phyloP scores from a whole-genome alignment of 2,797 vertebrate genomes.

The Apogon talboti region DNA sequence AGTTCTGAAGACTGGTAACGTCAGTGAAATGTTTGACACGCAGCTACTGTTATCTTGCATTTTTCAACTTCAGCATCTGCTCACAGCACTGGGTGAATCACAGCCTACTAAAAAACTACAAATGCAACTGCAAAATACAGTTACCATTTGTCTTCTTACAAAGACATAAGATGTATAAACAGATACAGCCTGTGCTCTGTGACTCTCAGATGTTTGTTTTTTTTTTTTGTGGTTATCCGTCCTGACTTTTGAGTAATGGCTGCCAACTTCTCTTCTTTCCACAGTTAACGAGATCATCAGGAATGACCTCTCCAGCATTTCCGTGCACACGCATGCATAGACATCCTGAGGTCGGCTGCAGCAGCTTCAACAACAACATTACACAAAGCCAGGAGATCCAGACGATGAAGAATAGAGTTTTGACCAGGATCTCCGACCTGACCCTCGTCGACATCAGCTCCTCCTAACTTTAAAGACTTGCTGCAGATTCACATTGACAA shows the following conservation, averaged over 20 bases:
- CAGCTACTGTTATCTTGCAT: slow-evolving; percentile 36
- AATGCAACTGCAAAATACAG: no score
- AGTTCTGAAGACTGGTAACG: slow-evolving; percentile 39
- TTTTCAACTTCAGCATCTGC: slow-evolving; percentile 19
- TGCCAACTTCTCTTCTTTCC: slow-evolving; percentile 65
- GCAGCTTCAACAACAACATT: slow-evolving; percentile 37
- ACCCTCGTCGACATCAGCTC: slow-evolving; percentile 31
- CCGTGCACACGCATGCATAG: slow-evolving; percentile 85
- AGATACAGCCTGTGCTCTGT: neutral
- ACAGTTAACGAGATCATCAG: slow-evolving; percentile 98
- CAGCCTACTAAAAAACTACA: no score
- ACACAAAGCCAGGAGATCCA: slow-evolving; percentile 41
- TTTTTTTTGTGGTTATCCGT: neutral
- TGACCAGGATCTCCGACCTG: slow-evolving; percentile 53
- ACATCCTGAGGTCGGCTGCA: slow-evolving; percentile 47
- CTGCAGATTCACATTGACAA: slow-evolving; percentile 62
- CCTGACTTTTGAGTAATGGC: slow-evolving; percentile 34
- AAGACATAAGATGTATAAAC: no score
- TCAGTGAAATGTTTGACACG: slow-evolving; percentile 70
- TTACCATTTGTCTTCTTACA: no score
- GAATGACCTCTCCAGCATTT: slow-evolving; percentile 95
- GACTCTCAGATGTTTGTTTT: no score
- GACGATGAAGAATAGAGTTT: slow-evolving; percentile 61
- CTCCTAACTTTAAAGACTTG: slow-evolving; percentile 36
- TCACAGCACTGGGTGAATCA: no score